Conservation (phyloP, 1,140 invertebrate species). For the Heterodera schachtii region DNA sequence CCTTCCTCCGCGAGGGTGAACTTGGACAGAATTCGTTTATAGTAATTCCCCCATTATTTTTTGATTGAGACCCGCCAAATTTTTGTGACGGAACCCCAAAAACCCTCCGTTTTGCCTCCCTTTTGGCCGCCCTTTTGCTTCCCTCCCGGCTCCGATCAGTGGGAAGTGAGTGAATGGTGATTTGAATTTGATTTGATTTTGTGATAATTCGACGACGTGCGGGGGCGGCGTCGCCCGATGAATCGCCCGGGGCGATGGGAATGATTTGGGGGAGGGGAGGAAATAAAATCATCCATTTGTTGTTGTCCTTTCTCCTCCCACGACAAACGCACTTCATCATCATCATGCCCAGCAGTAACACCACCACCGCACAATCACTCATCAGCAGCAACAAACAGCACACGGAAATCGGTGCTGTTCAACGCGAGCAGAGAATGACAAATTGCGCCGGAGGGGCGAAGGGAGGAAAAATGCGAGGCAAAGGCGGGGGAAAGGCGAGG, state of each 20-base stretch:
- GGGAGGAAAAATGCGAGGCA: too few species aligned
- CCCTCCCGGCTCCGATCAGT: neutral
- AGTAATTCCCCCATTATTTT: neutral
- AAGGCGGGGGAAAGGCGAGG: too few species aligned
- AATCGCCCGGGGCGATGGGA: neutral
- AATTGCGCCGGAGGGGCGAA: neutral
- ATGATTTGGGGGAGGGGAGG: neutral
- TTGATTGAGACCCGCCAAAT: neutral
- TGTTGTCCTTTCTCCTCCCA: neutral
- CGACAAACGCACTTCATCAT: neutral
- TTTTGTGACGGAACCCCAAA: conserved; percentile 9
- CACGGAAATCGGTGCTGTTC: neutral
- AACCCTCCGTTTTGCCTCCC: neutral
- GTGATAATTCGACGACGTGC: neutral
- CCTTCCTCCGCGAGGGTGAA: neutral
- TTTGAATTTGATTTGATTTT: conserved; percentile 1
- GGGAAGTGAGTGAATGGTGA: neutral
- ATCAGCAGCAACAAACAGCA: neutral
- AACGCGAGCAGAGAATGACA: conserved; percentile 2
- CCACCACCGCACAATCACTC: neutral
- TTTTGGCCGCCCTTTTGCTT: neutral
- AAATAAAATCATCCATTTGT: neutral
- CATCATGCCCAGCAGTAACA: neutral
- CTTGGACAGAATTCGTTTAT: conserved; percentile 3
- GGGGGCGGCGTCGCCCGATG: neutral